Percentiles rank a stretch among this genome's conserved stretches.
phyloP scores from a whole-genome alignment of 1,140 invertebrate species.

The Sycophaga agraensis region DNA sequence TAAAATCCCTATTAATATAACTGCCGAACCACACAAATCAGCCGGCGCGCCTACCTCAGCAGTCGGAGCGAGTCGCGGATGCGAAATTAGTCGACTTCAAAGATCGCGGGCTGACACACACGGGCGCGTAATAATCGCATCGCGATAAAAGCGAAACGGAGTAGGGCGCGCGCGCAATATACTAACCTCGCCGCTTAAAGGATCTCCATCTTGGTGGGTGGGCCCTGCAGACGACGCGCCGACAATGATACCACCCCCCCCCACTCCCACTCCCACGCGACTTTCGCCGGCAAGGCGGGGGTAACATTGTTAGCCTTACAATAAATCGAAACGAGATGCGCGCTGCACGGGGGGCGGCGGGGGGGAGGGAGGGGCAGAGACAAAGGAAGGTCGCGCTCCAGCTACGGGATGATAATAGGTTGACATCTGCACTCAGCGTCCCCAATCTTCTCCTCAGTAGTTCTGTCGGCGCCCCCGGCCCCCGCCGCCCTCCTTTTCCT shows the following conservation, averaged over 20 bases:
- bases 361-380: slow-evolving; percentile 8
- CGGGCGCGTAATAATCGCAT: slow-evolving; percentile 6
- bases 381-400: slow-evolving; percentile 40
- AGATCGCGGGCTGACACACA: neutral
- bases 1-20: no score
- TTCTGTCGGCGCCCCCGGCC: neutral
- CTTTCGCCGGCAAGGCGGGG: slow-evolving; percentile 38
- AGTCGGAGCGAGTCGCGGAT: neutral
- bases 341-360: slow-evolving; percentile 26
- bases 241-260: slow-evolving; percentile 53
- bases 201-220: neutral
- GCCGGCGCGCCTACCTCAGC: no score
- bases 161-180: neutral
- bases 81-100: neutral
- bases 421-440: slow-evolving; percentile 58
- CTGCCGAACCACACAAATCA: no score
- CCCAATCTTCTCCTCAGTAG: slow-evolving; percentile 39
- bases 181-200: slow-evolving; percentile 1
- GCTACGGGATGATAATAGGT: slow-evolving; percentile 56
- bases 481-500: slow-evolving; percentile 1
- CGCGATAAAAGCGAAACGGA: neutral
- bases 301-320: slow-evolving; percentile 59
- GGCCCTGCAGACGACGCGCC: slow-evolving; percentile 50
- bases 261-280: slow-evolving; percentile 38
- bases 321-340: slow-evolving; percentile 47